Percentiles rank a stretch among this genome's conserved stretches.
phyloP scores from a whole-genome alignment of 2,113 vertebrate genomes.

The Paradoxurus hermaphroditus region DNA sequence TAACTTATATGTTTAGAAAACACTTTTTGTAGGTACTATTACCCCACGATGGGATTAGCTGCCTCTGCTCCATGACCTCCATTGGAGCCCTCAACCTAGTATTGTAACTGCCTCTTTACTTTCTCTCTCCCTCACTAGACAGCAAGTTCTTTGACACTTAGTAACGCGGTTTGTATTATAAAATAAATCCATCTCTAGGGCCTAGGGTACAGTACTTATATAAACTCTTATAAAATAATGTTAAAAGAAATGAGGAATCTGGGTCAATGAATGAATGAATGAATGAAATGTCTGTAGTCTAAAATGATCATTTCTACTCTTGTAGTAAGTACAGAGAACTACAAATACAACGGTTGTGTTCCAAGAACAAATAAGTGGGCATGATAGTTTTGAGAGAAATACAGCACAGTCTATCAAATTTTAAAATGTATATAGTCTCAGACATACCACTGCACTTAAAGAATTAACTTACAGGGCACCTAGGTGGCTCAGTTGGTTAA shows the following conservation, averaged over 20 bases:
- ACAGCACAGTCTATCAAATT: not conserved
- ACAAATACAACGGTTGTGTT: not conserved
- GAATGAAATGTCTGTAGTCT: not conserved
- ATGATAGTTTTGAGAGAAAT: not conserved
- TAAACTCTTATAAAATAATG: not conserved
- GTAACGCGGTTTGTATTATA: not conserved
- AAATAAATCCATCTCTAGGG: not conserved
- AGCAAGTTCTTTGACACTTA: not conserved
- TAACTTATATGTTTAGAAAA: not conserved
- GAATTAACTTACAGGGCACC: not conserved
- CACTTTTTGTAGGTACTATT: not conserved
- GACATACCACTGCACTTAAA: not conserved
- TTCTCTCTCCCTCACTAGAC: not conserved
- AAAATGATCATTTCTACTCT: not conserved
- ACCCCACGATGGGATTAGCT: not conserved
- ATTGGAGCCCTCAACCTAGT: not conserved
- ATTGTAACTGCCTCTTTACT: not conserved
- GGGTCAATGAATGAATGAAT: not conserved
- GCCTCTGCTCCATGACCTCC: fast-evolving
- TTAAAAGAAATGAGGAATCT: not conserved
- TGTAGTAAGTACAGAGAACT: not conserved
- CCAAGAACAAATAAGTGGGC: not conserved
- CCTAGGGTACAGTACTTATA: not conserved
- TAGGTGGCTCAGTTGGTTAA: too few species aligned
- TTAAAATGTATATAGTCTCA: not conserved